Base-by-base conservation (phyloP, 1,140 invertebrate species). In the Drosophila bipectinata region DNA sequence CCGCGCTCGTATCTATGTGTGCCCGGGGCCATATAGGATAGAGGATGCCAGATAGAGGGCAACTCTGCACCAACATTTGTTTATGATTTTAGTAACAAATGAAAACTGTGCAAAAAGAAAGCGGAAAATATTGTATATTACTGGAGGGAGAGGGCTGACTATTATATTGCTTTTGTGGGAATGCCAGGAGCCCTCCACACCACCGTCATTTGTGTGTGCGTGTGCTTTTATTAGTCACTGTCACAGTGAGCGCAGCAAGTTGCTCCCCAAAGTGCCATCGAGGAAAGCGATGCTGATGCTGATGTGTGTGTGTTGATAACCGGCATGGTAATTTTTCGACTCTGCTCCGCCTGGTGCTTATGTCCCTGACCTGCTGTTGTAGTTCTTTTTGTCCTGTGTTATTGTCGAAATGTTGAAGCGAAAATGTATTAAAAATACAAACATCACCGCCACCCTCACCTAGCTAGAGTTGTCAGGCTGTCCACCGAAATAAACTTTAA, bases 201-300 rank as follows among this genome's bases (percentile, higher is more conserved):
- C 7, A 21, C 9, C 26, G 30, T 26, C 15, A 24, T 48, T 14
- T 12, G 37, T 47, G 44, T 53, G 71, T 54, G 39, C 58, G 72
- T 76, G 51, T 59, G 60, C 77, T 84, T 84, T 84, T 84, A 85
- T 87, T 87, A 85, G 83, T 82, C 82, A 81, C 69, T 87, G 82
- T 82, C 81, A 75, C 61, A 61, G 58, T 18, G 52, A 69, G 32
- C 52, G 54, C 44, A 37, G 67, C 67, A 69, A 87, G 82, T 85
- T 83, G 82, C 83, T 87, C 82, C 82, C 82, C 83, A 83, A 88
- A 72, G 82, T 79, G 75, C 82, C 83, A 87, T 87, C 66, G 75
- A 69, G 66, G 64, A 76, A 87, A 87, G 82, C 74, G 85, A 77
- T 79, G 66, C 63, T 79, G 69, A 78, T 88, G 74, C 54, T 49